Conservation (phyloP, 2,113 vertebrate genomes). For the Chlamydotis undulata region DNA sequence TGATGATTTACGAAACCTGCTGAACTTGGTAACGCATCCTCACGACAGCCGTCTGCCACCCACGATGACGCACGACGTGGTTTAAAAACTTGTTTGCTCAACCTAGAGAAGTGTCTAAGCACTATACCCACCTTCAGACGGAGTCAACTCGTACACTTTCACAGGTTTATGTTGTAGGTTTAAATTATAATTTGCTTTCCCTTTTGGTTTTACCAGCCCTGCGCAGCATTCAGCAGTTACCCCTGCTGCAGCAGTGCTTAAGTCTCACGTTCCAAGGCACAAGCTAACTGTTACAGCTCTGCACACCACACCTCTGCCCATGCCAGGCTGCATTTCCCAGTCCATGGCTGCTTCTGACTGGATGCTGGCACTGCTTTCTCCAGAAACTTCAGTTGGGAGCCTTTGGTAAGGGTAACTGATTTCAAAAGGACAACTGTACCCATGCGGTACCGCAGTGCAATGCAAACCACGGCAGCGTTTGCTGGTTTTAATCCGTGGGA, state of each 20-base stretch:
- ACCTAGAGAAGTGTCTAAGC: background rate
- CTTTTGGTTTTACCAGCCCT: background rate
- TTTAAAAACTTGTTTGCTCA: background rate
- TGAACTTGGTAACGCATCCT: background rate
- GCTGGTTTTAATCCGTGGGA: background rate
- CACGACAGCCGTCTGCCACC: background rate
- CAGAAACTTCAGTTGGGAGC: background rate
- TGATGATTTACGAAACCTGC: accelerated
- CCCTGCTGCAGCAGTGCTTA: background rate
- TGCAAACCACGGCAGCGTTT: background rate
- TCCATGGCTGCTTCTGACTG: background rate
- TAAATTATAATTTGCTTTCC: too few relatives aligned
- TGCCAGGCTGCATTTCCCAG: background rate
- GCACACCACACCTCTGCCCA: background rate
- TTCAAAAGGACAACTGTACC: background rate
- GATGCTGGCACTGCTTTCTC: background rate
- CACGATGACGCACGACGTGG: background rate
- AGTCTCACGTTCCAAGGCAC: background rate
- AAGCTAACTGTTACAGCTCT: background rate
- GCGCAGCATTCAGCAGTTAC: background rate
- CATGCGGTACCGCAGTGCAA: accelerated
- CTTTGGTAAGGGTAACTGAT: background rate
- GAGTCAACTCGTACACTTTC: accelerated
- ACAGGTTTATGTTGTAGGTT: background rate
- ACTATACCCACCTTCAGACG: accelerated